Percentiles rank a stretch among this genome's conserved stretches.
phyloP scores from a whole-genome alignment of 2,113 vertebrate genomes.

The Phoxinus phoxinus region DNA sequence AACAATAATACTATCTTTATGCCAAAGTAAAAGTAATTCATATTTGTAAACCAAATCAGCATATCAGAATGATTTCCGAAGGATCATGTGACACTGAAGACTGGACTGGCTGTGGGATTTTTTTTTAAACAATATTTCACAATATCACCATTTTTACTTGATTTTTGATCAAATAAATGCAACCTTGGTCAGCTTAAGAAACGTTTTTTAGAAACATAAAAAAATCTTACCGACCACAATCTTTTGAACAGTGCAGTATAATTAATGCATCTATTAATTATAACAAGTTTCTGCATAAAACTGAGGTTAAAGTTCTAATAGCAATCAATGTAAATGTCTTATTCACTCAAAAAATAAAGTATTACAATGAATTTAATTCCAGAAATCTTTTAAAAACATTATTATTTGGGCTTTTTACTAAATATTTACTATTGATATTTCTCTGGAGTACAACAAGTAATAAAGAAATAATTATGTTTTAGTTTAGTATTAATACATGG shows the following conservation, averaged over 20 bases:
- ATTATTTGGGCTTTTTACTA: not conserved
- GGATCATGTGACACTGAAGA: not conserved
- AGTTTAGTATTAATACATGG: not conserved
- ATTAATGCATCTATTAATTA: too few species aligned
- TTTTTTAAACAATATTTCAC: not conserved
- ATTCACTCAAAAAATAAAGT: not conserved
- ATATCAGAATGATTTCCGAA: not conserved
- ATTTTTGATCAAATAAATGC: not conserved
- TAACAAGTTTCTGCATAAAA: too few species aligned
- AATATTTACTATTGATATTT: not conserved
- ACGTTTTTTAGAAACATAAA: not conserved
- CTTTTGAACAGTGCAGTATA: too few species aligned
- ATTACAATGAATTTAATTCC: not conserved
- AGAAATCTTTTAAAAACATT: not conserved
- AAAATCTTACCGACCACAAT: not conserved
- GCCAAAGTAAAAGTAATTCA: too few species aligned
- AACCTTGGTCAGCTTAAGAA: not conserved
- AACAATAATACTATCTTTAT: too few species aligned
- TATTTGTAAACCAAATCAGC: not conserved
- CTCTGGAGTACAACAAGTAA: not conserved
- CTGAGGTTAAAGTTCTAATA: too few species aligned
- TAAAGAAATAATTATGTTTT: not conserved
- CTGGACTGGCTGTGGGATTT: not conserved
- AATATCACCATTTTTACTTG: not conserved
- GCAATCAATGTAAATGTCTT: not conserved